These are phyloP conservation scores for Oreonectes daqikongensis DNA, from an alignment of 2,797 vertebrate genomes.

Conservation along the genomic window DNA sequence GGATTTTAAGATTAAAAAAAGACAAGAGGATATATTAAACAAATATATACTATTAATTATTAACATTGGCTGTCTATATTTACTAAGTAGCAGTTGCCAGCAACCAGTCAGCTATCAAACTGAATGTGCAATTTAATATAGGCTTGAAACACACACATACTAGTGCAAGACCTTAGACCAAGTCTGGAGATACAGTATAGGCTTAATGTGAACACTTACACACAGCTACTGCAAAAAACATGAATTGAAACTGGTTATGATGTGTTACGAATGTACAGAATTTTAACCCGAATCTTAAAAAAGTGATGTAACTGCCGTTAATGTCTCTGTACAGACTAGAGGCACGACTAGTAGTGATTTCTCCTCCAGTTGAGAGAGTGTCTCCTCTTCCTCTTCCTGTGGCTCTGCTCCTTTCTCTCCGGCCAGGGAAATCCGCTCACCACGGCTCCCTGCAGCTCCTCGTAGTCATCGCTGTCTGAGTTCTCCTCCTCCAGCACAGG, in stretches of 20 bases:
- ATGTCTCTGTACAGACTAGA: slow-evolving; percentile 12
- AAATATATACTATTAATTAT: slow-evolving; percentile 54
- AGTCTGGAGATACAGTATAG: slow-evolving; percentile 30
- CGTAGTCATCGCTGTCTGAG: slow-evolving; percentile 89
- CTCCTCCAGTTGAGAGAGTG: slow-evolving; percentile 81
- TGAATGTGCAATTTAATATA: slow-evolving; percentile 64
- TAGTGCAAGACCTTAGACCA: slow-evolving; percentile 41
- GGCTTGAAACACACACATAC: slow-evolving; percentile 59
- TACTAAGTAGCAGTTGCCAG: slow-evolving; percentile 64
- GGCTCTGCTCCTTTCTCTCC: slow-evolving; percentile 83
- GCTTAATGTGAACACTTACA: slow-evolving; percentile 25
- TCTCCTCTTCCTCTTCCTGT: slow-evolving; percentile 92
- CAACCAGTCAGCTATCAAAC: slow-evolving; percentile 63
- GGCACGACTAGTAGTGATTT: slow-evolving; percentile 68
- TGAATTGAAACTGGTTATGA: slow-evolving; percentile 8
- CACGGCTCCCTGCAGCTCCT: slow-evolving; percentile 75
- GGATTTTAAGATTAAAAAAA: slow-evolving; percentile 46
- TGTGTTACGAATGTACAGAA: slow-evolving; percentile 5
- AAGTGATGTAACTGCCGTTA: background rate
- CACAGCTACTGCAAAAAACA: slow-evolving; percentile 39
- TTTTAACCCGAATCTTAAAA: slow-evolving; percentile 31
- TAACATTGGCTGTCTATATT: slow-evolving; percentile 54
- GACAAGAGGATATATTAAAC: slow-evolving; percentile 50
- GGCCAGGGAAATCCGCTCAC: slow-evolving; percentile 87
- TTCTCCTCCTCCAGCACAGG: slow-evolving; percentile 81